These are phyloP conservation scores for Agapornis canus DNA, from an alignment of 2,797 vertebrate genomes.

Conservation along the genomic window DNA sequence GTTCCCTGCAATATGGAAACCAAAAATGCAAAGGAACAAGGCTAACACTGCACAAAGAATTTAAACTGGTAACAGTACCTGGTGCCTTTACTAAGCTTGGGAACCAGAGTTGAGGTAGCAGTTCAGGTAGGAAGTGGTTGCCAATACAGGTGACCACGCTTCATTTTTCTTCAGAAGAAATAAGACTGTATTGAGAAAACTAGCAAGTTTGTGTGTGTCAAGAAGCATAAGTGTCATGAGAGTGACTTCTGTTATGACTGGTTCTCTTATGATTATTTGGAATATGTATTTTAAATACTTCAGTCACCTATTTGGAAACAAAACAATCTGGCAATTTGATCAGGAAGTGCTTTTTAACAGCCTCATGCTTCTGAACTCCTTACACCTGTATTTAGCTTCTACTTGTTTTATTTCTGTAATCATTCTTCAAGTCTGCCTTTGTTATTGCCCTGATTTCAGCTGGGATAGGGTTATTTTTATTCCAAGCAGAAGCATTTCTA, in stretches of 20 bases:
- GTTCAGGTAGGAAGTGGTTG: not conserved
- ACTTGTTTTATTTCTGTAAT: not conserved
- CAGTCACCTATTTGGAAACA: not conserved
- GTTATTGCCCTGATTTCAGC: not conserved
- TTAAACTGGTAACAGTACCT: not conserved
- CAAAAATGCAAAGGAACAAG: not conserved
- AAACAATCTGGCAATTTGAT: fast-evolving
- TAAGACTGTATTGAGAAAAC: not conserved
- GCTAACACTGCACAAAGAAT: not conserved
- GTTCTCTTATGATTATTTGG: not conserved
- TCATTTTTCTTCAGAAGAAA: not conserved
- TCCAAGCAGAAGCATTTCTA: not conserved
- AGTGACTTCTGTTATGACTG: not conserved
- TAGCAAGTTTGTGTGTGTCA: not conserved
- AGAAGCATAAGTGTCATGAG: not conserved
- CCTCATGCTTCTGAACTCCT: not conserved
- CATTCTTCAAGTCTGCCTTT: not conserved
- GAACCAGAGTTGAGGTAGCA: not conserved
- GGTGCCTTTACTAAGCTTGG: not conserved
- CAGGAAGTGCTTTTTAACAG: not conserved
- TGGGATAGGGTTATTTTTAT: not conserved
- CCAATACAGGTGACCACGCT: not conserved
- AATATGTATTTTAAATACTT: not conserved
- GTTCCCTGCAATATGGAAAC: not conserved
- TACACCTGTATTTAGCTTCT: not conserved